Evolutionary conservation across 2,888 invertebrate genomes (phyloP), one percentile per base, ranked within the genome.

Genomic region (Trissoscelio sp.): DNA sequence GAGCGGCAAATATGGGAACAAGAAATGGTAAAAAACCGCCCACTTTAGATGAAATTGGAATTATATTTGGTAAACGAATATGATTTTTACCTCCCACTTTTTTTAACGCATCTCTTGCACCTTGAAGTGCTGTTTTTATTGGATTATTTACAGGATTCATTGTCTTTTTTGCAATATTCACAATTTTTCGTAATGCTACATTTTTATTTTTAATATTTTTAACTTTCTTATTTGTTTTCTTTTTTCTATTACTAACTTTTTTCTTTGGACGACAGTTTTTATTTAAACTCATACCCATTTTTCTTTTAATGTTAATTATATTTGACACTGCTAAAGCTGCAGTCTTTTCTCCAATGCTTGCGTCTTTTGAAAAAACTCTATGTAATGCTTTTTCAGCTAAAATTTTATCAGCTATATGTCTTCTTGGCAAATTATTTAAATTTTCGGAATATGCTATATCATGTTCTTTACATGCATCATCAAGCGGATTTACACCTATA

Each of bases 351-450:
- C 58, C 44, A 11, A 82, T 2, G 24, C 20, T 44, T 4, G 64
- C 82, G 83, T 90, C 87, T 77, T 74, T 83, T 0, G 89, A 81
- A 22, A 77, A 78, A 12, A 88, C 83, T 24, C 88, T 78, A 44
- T 87, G 34, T 86, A 81, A 85, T 20, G 89, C 90, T 84, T 84
- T 85, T 42, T 89, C 84, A 7, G 85, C 83, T 11, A 91, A 83
- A 28, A 83, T 34, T 70, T 85, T 82, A 85, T 92, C 91, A 31
- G 79, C 75, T 7, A 44, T 67, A 34, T 64, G 64, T 20, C 64
- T 46, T 1, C n/a, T 34, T 1, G 2, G 0, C 20, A 64, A 34
- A 34, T 64, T 64, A 9, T 64, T 16, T 14, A 18, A 34, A 48
- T 46, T 48, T 34, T 48, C 1, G 0, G 64, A 31, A 48, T 64